Base-by-base conservation (phyloP, 2,888 invertebrate species). In the Hymenopus coronatus region DNA sequence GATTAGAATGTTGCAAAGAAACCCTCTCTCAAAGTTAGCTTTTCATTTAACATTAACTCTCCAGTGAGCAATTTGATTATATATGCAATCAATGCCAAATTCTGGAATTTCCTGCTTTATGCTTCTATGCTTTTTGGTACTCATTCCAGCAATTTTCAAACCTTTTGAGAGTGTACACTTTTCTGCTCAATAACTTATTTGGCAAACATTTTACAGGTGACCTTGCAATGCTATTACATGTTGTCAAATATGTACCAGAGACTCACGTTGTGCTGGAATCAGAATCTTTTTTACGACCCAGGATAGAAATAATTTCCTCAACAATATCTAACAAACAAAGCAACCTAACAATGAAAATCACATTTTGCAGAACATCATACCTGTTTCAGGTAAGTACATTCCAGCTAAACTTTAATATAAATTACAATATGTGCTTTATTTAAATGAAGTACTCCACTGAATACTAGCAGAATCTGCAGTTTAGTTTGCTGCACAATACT, bases 321-420 rank as follows among this genome's bases (percentile, higher is more conserved):
- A 81, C 88, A 9, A 25, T 89, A 15, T 33, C 28, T 25, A 28
- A 54, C 27, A 54, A 86, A 54, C 82, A 40, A 33, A 82, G 86
- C 0, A 33, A 54, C 54, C 85, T 89, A 27, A 85, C 89, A 6
- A 83, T 89, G 27, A 84, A 84, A 46, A 40, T 89, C 15, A 82
- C 86, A 33, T 89, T 89, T 28, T 87, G 83, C 8, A 85, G 89
- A 30, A 33, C 85, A 9, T 89, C 89, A 8, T n/a, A 40, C 3
- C 83, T 89, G 4, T 89, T 89, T 33, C 89, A 89, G 86, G 89
- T 89, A 6, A 82, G n/a, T 8, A 33, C 20, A 83, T n/a, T n/a
- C n/a, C 8, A 27, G 9, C 46, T 40, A 85, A 9, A 40, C 8
- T 9, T 27, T n/a, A 9, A n/a, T 28, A 30, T 8, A 84, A 82